These are phyloP conservation scores for Hofmannophila pseudospretella DNA, from an alignment of 2,888 invertebrate genomes.

Conservation along the genomic window DNA sequence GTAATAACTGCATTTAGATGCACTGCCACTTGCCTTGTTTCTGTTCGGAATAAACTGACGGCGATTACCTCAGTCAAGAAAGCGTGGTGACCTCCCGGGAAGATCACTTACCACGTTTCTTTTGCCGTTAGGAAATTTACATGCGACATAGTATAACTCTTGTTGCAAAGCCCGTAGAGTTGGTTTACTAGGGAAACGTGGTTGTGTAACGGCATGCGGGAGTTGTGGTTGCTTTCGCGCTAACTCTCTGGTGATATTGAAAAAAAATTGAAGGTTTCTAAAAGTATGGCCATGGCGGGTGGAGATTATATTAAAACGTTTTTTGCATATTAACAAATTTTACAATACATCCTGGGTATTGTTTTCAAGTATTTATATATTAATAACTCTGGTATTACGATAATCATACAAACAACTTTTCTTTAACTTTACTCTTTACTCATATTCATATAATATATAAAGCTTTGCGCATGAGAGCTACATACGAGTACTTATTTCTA, in stretches of 20 bases:
- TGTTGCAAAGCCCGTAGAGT: not conserved
- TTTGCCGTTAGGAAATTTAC: not conserved
- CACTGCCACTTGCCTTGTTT: slow-evolving; percentile 21
- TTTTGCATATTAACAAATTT: no score
- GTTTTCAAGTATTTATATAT: no score
- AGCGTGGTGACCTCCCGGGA: slow-evolving; percentile 48
- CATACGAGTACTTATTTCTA: no score
- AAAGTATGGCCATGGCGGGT: not conserved
- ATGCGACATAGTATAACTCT: not conserved
- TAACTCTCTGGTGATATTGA: slow-evolving; percentile 10
- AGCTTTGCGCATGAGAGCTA: no score
- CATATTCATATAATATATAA: no score
- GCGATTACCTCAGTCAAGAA: slow-evolving; percentile 39
- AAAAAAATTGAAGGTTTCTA: slow-evolving; percentile 1
- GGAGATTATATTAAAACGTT: not conserved
- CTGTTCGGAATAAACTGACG: slow-evolving; percentile 21
- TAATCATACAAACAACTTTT: no score
- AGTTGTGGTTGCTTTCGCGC: slow-evolving; percentile 6
- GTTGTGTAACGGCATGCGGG: not conserved
- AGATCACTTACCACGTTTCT: not conserved
- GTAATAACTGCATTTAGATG: slow-evolving; percentile 30
- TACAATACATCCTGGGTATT: no score
- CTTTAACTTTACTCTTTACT: no score
- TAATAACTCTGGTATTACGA: no score
- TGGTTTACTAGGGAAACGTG: not conserved